Evolutionary conservation across 1,140 invertebrate genomes (phyloP).

Genomic region (Hesperophylax magnus): DNA sequence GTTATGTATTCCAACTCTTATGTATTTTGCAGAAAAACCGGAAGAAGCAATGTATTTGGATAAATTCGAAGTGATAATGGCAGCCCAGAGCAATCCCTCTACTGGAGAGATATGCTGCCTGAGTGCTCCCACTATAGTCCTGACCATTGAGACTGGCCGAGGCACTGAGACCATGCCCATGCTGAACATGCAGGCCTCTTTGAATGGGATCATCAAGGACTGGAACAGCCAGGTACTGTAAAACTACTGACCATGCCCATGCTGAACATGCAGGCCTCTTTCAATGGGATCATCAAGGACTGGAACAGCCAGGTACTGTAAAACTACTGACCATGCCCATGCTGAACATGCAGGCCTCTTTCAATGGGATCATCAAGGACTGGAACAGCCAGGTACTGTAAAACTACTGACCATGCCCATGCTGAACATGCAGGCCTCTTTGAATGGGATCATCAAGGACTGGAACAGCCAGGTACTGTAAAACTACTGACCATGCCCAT

Average conservation of each 20-base stretch:
- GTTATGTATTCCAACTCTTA: too few relatives aligned
- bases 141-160: constrained; percentile 94
- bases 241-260: constrained; percentile 73
- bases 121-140: constrained; percentile 80
- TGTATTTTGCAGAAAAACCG: constrained; percentile 67
- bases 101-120: constrained; percentile 78
- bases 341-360: constrained; percentile 85
- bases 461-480: constrained; percentile 84
- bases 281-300: constrained; percentile 83
- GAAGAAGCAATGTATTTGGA: constrained; percentile 71
- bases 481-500: too few relatives aligned
- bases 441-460: constrained; percentile 83
- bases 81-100: not conserved
- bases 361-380: constrained; percentile 83
- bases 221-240: constrained; percentile 84
- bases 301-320: constrained; percentile 84
- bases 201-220: constrained; percentile 83
- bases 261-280: constrained; percentile 85
- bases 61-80: constrained; percentile 58
- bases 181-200: constrained; percentile 85
- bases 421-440: constrained; percentile 85
- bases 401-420: constrained; percentile 73
- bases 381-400: constrained; percentile 84
- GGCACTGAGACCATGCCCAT: constrained; percentile 92
- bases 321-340: constrained; percentile 73